A percentile compares a stretch with the other conserved stretches of the same genome.
Evolutionary conservation across 2,113 vertebrate genomes (phyloP).

Genomic region (Nannospalax galili): DNA sequence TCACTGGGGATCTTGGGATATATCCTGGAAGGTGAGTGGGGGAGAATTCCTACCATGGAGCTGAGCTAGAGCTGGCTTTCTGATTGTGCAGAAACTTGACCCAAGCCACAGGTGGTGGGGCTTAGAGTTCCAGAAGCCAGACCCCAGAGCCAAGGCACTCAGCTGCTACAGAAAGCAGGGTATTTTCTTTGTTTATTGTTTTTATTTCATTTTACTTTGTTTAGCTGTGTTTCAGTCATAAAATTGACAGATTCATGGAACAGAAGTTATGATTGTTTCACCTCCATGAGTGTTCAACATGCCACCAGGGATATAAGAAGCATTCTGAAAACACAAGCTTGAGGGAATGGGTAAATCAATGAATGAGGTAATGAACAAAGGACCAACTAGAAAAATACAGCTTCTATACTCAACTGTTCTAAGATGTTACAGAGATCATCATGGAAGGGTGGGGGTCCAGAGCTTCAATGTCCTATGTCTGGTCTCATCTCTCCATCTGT

Average conservation of each 20-base stretch:
- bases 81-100: not conserved
- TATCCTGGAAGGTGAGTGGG: no score
- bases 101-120: rapidly evolving
- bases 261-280: not conserved
- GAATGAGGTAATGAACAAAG: not conserved
- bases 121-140: not conserved
- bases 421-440: not conserved
- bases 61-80: no score
- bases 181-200: rapidly evolving
- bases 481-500: not conserved
- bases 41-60: no score
- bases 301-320: not conserved
- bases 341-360: not conserved
- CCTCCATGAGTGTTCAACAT: not conserved
- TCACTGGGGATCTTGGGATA: no score
- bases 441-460: not conserved
- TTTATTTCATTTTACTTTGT: not conserved
- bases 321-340: not conserved
- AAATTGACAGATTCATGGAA: not conserved
- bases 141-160: not conserved
- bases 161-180: not conserved
- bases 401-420: not conserved
- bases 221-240: not conserved
- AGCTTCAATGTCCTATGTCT: not conserved
- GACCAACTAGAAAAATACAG: not conserved